These are phyloP conservation scores for Melopsittacus undulatus DNA, from an alignment of 2,797 vertebrate genomes.

Conservation along the genomic window DNA sequence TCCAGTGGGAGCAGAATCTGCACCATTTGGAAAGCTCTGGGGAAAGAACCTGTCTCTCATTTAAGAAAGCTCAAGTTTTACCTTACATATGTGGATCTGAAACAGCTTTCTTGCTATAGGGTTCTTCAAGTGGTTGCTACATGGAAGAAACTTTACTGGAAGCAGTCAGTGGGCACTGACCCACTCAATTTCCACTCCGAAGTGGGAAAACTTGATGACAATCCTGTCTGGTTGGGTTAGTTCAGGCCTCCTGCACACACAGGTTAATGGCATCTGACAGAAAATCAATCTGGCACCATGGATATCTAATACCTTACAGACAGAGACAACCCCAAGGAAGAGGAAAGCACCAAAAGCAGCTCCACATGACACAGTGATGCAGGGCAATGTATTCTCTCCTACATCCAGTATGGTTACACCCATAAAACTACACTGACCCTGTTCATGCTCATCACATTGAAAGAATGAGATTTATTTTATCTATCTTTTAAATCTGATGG, in stretches of 20 bases:
- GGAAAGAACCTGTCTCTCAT: neutral
- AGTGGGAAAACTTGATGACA: neutral
- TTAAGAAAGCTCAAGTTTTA: neutral
- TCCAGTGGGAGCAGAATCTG: neutral
- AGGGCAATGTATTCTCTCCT: neutral
- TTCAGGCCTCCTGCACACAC: neutral
- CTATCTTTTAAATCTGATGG: neutral
- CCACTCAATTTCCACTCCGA: neutral
- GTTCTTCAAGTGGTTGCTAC: neutral
- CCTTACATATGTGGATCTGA: neutral
- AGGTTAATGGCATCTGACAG: neutral
- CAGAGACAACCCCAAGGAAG: neutral
- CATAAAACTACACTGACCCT: accelerated
- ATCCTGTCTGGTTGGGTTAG: neutral
- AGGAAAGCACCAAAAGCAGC: neutral
- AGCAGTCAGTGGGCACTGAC: neutral
- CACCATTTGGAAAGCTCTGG: neutral
- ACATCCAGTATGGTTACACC: neutral
- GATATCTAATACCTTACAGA: neutral
- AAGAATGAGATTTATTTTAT: neutral
- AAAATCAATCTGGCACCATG: neutral
- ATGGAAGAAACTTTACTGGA: neutral
- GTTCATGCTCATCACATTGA: neutral
- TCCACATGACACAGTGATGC: neutral
- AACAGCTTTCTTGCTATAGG: neutral